phyloP scores from a whole-genome alignment of 2,113 vertebrate species.

The Podilymbus podiceps region DNA sequence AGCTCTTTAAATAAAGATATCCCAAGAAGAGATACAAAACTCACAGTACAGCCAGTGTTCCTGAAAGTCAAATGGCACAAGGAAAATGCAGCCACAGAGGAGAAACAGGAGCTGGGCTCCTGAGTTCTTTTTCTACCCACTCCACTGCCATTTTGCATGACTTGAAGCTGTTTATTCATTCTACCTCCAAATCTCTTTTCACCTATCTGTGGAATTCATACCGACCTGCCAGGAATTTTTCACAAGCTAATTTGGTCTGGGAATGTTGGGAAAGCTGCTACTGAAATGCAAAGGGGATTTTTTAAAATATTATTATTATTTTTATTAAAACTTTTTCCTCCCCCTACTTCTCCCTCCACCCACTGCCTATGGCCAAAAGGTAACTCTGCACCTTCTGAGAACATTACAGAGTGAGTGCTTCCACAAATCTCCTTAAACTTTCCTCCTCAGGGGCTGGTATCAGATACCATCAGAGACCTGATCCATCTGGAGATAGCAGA shows the following conservation, averaged over 20 bases:
- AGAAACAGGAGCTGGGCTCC: neutral
- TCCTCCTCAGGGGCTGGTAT: neutral
- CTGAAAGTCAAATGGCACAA: neutral
- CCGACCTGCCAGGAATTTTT: neutral
- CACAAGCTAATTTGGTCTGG: neutral
- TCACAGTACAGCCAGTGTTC: neutral
- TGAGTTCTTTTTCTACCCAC: neutral
- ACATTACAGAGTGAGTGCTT: neutral
- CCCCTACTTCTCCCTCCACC: neutral
- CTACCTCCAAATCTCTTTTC: neutral
- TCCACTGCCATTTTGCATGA: neutral
- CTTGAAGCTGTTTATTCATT: neutral
- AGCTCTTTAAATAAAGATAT: neutral
- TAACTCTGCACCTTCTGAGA: neutral
- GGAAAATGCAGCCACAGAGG: neutral
- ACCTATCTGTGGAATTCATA: constrained; percentile 18
- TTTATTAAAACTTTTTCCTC: neutral
- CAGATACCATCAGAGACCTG: neutral
- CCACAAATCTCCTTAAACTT: neutral
- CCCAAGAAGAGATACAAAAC: neutral
- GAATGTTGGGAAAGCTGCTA: neutral
- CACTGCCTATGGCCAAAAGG: neutral
- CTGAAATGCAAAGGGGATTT: neutral
- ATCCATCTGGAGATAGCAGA: constrained; percentile 28
- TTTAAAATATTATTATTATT: neutral